phyloP scores from a whole-genome alignment of 2,113 vertebrate species.

The Laticauda laticaudata region DNA sequence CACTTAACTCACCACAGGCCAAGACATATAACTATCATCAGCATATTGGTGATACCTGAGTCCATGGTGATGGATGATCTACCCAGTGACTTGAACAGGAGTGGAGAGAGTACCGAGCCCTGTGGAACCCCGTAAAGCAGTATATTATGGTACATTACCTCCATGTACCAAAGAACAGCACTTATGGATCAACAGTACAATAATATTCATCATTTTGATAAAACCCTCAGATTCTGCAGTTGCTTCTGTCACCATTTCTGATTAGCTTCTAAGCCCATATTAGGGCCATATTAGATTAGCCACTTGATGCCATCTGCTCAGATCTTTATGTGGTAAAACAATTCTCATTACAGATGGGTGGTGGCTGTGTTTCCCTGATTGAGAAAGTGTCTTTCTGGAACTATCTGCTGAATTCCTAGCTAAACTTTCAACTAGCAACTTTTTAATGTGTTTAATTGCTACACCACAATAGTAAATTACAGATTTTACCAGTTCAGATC shows the following conservation, averaged over 20 bases:
- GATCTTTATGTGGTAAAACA: background rate
- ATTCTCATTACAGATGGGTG: background rate
- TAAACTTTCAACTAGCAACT: background rate
- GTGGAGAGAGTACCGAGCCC: too few species aligned
- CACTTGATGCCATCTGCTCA: background rate
- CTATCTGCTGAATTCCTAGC: background rate
- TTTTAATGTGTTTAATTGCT: background rate
- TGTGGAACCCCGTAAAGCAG: too few species aligned
- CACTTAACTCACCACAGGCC: too few species aligned
- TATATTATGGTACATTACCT: background rate
- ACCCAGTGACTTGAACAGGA: too few species aligned
- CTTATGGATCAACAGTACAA: background rate
- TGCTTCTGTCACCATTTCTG: background rate
- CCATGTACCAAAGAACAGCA: background rate
- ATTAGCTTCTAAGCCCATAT: background rate
- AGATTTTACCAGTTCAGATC: background rate
- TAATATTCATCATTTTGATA: background rate
- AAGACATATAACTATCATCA: too few species aligned
- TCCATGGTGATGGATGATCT: too few species aligned
- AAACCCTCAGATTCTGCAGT: background rate
- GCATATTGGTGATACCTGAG: too few species aligned
- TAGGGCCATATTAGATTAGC: background rate
- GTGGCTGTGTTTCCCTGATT: background rate
- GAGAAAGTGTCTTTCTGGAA: background rate
- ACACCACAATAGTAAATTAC: background rate